Conservation (phyloP, 1,140 invertebrate genomes). For the Drosophila pruinosa region DNA sequence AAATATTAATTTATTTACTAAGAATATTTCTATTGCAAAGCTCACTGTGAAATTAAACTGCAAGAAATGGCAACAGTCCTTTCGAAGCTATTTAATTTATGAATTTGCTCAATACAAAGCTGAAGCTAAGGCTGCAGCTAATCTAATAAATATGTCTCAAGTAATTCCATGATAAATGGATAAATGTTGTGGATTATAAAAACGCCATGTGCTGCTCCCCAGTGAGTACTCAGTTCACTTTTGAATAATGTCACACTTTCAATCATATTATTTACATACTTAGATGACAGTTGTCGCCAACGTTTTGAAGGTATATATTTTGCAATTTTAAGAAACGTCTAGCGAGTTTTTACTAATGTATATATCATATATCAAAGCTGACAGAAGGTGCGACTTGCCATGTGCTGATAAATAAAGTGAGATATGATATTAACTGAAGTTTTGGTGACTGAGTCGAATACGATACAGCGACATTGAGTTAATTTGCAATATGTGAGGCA, state of each 20-base stretch:
- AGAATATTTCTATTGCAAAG: no score
- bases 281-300: constrained; percentile 23
- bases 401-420: constrained; percentile 35
- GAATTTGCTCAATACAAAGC: no score
- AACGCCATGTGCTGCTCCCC: not conserved
- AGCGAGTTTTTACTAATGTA: constrained; percentile 32
- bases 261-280: constrained; percentile 39
- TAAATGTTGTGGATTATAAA: not conserved
- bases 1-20: no score
- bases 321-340: constrained; percentile 36
- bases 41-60: no score
- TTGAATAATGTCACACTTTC: constrained; percentile 27
- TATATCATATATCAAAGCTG: constrained; percentile 45
- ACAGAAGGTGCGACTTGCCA: constrained; percentile 9
- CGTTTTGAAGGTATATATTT: not conserved
- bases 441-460: not conserved
- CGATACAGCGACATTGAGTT: not conserved
- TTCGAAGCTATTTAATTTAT: no score
- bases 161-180: not conserved
- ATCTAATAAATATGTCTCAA: not conserved
- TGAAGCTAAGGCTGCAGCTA: not conserved
- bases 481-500: constrained; percentile 6
- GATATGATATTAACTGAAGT: constrained; percentile 37
- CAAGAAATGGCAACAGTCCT: no score
- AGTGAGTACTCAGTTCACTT: not conserved